These are phyloP conservation scores for Spermophilus dauricus DNA, from an alignment of 2,113 vertebrate genomes.

Conservation along the genomic window DNA sequence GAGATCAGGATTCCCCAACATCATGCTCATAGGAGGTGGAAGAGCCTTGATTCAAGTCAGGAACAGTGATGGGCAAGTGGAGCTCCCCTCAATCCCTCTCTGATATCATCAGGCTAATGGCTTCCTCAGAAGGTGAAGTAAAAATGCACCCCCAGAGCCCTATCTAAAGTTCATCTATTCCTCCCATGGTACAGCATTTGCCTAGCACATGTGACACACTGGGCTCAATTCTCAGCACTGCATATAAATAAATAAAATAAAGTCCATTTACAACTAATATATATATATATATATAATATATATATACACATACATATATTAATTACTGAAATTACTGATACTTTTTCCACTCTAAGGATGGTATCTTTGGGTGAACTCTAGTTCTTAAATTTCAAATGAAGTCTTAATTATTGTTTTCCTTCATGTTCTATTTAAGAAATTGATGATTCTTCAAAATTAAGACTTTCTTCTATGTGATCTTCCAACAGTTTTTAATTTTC, in stretches of 20 bases:
- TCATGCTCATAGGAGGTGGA: background rate
- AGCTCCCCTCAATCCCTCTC: rapidly evolving
- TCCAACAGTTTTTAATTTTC: background rate
- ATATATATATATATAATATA: too few relatives aligned
- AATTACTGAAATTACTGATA: too few relatives aligned
- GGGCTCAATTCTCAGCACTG: too few relatives aligned
- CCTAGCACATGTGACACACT: too few relatives aligned
- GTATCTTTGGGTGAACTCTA: background rate
- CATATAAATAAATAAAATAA: too few relatives aligned
- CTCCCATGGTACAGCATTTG: too few relatives aligned
- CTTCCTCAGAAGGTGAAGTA: background rate
- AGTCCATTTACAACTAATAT: too few relatives aligned
- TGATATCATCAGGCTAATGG: background rate
- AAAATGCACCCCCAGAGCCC: background rate
- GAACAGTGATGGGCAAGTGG: too few relatives aligned
- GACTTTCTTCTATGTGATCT: background rate
- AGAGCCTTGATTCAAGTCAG: background rate
- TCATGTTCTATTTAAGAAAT: background rate
- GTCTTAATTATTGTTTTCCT: background rate
- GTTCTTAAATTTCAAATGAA: background rate
- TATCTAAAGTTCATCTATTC: too few relatives aligned
- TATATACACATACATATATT: too few relatives aligned
- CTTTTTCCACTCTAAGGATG: too few relatives aligned
- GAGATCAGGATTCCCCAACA: background rate
- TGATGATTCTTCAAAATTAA: background rate